Base-by-base conservation (phyloP, 2,888 invertebrate genomes). In the Mesorhabditis spiculigera region DNA sequence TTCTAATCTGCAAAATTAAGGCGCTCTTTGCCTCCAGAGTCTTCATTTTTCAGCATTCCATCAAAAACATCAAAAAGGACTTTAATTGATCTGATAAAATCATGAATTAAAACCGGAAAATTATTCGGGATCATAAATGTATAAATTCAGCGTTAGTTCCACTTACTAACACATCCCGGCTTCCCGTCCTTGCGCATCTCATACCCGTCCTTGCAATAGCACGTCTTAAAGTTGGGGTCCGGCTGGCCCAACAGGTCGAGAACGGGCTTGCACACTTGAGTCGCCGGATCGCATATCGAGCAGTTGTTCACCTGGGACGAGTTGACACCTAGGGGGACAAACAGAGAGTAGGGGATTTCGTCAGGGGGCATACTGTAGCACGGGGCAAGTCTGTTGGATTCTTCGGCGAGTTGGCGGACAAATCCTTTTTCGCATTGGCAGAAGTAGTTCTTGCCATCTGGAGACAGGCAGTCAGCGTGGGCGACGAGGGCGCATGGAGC, bases 271-370 rank as follows among this genome's bases (percentile, higher is more conserved):
- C 58, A 50, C 10, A 13, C 58, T 50, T 50, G 58, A 13, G 58
- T 50, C 58, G 58, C 58, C 58, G n/a, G n/a, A 50, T 50, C 58
- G n/a, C 58, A 50, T 10, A 50, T 50, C 58, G 58, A 50, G 58
- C 58, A 50, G n/a, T 50, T 50, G n/a, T 50, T 50, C 1, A 50
- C 58, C n/a, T 50, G 58, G 58, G 58, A 50, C 1, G 58, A 50
- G 58, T 50, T 50, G 58, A 50, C 58, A n/a, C 58, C 58, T 50
- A 50, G n/a, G n/a, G 50, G 8, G 8, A 50, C 58, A 50, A n/a
- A 13, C n/a, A 13, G n/a, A 13, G 2, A 50, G n/a, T 50, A 50
- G 58, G n/a, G n/a, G 58, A 10, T 50, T 50, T 50, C 8, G 8
- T 50, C 1, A 28, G 28, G 3, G 28, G 28, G 28, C 58, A 13